phyloP scores from a whole-genome alignment of 2,113 vertebrate genomes.

The Pangasianodon gigas region DNA sequence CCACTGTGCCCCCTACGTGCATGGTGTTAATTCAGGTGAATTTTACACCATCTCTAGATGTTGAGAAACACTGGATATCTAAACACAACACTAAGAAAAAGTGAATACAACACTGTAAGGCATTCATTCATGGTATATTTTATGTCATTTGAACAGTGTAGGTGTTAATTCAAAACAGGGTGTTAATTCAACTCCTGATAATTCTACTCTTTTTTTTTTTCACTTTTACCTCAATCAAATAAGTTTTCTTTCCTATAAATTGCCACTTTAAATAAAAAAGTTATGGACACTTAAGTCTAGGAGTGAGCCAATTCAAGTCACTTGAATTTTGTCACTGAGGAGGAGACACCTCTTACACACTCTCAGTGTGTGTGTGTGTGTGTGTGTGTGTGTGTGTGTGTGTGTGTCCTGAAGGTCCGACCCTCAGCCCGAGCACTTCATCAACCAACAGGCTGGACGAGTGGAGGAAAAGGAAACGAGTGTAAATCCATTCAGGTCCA shows the following conservation, averaged over 20 bases:
- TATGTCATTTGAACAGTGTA: background rate
- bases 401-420: slow-evolving; percentile 23
- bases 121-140: background rate
- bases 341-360: background rate
- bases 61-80: background rate
- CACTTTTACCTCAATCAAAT: background rate
- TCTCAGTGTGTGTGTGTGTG: background rate
- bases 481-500: slow-evolving; percentile 75
- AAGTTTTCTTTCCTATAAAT: background rate
- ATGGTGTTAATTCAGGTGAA: background rate
- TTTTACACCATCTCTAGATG: background rate
- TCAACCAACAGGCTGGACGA: slow-evolving; percentile 63
- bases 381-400: slow-evolving; percentile 4
- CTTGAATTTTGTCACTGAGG: background rate
- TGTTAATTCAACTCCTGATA: background rate
- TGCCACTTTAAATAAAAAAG: background rate
- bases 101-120: background rate
- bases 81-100: background rate
- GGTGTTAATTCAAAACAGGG: background rate
- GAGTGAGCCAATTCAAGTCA: background rate
- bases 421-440: slow-evolving; percentile 51
- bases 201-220: background rate
- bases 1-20: too few species aligned
- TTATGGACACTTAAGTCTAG: background rate
- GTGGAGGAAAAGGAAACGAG: slow-evolving; percentile 81